These are phyloP conservation scores for Epinephelus awoara DNA, from an alignment of 2,797 vertebrate species.

Conservation along the genomic window DNA sequence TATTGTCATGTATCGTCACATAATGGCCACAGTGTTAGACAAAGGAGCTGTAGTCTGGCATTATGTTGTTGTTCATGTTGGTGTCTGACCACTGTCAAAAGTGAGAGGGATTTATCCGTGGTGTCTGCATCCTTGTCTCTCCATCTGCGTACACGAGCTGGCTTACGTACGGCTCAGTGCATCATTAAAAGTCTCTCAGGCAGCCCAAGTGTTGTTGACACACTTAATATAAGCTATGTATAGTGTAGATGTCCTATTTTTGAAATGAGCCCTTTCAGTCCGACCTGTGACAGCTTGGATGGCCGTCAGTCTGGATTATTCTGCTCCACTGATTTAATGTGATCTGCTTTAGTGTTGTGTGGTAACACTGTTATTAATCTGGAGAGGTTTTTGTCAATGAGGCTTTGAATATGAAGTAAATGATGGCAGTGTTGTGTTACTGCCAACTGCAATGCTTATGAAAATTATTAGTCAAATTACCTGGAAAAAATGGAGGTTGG, in stretches of 20 bases:
- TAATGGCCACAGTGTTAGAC: background rate
- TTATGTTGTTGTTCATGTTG: background rate
- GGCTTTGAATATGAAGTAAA: background rate
- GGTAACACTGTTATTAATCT: slow-evolving; percentile 14
- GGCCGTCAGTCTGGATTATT: slow-evolving; percentile 45
- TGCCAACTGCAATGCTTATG: background rate
- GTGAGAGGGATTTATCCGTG: background rate
- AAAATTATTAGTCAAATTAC: background rate
- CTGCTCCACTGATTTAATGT: slow-evolving; percentile 7
- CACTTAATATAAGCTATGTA: slow-evolving; percentile 39
- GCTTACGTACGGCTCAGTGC: slow-evolving; percentile 42
- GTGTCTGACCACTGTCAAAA: background rate
- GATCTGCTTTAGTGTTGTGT: background rate
- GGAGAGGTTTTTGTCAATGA: background rate
- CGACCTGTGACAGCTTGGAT: slow-evolving; percentile 1
- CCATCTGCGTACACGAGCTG: slow-evolving; percentile 46
- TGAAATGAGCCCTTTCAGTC: slow-evolving; percentile 18
- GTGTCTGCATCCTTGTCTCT: background rate
- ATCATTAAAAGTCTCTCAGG: slow-evolving; percentile 24
- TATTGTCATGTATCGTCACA: background rate
- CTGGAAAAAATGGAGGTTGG: background rate
- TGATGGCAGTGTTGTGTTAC: background rate
- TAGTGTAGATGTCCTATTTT: slow-evolving; percentile 55
- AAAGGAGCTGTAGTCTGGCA: background rate
- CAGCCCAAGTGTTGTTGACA: slow-evolving; percentile 24